Conservation (phyloP, 2,888 invertebrate species). For the Therioaphis trifolii region DNA sequence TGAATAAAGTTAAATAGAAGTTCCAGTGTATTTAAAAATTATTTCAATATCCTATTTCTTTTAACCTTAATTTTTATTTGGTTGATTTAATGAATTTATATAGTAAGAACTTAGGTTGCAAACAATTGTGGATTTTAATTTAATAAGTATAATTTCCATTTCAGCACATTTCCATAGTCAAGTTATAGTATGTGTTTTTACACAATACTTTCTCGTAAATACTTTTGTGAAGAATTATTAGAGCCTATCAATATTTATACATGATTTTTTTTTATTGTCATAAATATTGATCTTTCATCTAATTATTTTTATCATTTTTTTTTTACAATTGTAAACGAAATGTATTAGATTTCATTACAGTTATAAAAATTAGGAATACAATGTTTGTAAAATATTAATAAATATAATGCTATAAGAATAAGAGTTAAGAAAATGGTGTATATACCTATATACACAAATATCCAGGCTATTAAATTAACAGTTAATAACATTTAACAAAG, state of each 20-base stretch:
- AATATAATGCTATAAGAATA: conserved; percentile 30
- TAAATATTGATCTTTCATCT: not conserved
- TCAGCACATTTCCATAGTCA: not conserved
- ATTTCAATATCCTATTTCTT: no score
- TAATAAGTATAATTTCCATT: not conserved
- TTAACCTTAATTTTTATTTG: no score
- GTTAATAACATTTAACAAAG: not conserved
- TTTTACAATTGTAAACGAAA: no score
- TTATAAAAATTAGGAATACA: conserved; percentile 9
- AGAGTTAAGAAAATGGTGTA: conserved; percentile 12
- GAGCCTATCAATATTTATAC: conserved; percentile 20
- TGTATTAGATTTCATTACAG: conserved; percentile 16
- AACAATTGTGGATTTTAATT: not conserved
- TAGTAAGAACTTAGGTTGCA: not conserved
- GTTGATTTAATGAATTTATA: no score
- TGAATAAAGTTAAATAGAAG: no score
- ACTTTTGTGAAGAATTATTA: no score
- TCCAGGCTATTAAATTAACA: not conserved
- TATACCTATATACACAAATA: no score
- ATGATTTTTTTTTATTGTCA: not conserved
- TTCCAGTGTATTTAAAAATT: no score
- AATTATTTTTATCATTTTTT: no score
- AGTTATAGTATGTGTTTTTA: not conserved
- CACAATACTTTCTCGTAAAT: no score
- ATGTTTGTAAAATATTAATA: conserved; percentile 2